These are phyloP conservation scores for Amblyteles armatorius DNA, from an alignment of 2,888 invertebrate genomes.

Conservation along the genomic window DNA sequence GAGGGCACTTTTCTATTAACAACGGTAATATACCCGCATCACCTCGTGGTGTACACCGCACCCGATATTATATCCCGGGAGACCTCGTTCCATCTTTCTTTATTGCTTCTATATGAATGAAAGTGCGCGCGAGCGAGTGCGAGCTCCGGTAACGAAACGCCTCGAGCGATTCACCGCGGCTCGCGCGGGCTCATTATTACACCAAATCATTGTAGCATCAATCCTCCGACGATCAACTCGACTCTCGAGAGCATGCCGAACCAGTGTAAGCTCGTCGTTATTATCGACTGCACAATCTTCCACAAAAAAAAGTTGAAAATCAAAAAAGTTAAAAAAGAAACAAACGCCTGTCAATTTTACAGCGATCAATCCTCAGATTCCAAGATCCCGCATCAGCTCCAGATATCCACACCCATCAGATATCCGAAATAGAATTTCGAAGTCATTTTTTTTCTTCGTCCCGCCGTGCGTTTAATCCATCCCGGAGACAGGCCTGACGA, in stretches of 20 bases:
- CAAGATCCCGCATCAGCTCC: neutral
- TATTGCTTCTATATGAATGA: slow-evolving; percentile 28
- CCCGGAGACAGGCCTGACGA: slow-evolving; percentile 16
- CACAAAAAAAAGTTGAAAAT: slow-evolving; percentile 11
- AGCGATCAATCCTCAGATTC: neutral
- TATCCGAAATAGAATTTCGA: slow-evolving; percentile 12
- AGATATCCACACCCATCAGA: neutral
- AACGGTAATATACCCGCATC: slow-evolving; percentile 42
- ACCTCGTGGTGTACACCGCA: slow-evolving; percentile 28
- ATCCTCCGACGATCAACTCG: slow-evolving; percentile 45
- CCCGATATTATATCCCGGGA: slow-evolving; percentile 16
- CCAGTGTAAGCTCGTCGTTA: slow-evolving; percentile 21
- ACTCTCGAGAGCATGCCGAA: slow-evolving; percentile 10
- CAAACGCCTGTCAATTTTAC: neutral
- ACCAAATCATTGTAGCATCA: slow-evolving; percentile 57
- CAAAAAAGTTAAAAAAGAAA: slow-evolving; percentile 14
- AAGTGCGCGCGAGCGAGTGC: slow-evolving; percentile 5
- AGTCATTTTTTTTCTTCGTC: neutral
- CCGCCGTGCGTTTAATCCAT: slow-evolving; percentile 32
- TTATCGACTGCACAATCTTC: slow-evolving; percentile 18
- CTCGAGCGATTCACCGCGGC: slow-evolving; percentile 23
- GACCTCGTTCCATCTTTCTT: slow-evolving; percentile 16
- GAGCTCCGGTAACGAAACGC: slow-evolving; percentile 28
- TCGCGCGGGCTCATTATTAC: slow-evolving; percentile 48
- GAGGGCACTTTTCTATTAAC: slow-evolving; percentile 59